Conservation (phyloP, 2,113 vertebrate species). For the Clupea harengus region DNA sequence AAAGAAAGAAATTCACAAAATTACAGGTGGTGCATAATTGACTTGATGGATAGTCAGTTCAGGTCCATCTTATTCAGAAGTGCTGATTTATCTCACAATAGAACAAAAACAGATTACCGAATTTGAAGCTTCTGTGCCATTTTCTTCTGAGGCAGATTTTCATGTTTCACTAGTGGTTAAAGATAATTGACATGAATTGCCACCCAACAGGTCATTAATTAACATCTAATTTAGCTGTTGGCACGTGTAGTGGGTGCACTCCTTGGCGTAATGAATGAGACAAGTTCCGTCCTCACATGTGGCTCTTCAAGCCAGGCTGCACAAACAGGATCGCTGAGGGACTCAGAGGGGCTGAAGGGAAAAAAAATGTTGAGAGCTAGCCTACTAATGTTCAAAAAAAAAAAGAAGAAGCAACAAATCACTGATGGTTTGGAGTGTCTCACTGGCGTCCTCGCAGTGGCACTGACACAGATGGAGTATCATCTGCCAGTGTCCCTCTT, state of each 20-base stretch:
- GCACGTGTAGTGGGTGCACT: conserved; percentile 4
- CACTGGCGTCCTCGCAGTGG: conserved; percentile 48
- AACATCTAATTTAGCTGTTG: conserved; percentile 19
- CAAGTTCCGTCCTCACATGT: background rate
- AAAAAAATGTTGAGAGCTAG: background rate
- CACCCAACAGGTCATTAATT: conserved; percentile 26
- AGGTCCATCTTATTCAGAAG: background rate
- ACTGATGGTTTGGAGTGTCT: conserved; percentile 45
- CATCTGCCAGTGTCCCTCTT: conserved; percentile 63
- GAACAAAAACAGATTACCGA: background rate
- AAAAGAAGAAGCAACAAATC: conserved; percentile 17
- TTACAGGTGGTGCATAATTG: background rate
- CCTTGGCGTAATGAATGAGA: background rate
- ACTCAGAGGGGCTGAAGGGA: background rate
- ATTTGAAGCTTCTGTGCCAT: background rate
- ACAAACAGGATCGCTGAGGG: background rate
- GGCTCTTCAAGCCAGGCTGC: conserved; percentile 6
- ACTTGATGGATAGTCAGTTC: background rate
- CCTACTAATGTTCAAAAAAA: background rate
- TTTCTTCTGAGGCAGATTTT: background rate
- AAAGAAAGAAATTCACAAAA: background rate
- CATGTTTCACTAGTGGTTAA: background rate
- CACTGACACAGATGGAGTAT: conserved; percentile 63
- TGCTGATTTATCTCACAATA: background rate
- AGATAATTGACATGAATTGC: background rate